A percentile compares a stretch with the other conserved stretches of the same genome.
Conservation (phyloP, 1,140 invertebrate genomes). For the Zaprionus taronus region DNA sequence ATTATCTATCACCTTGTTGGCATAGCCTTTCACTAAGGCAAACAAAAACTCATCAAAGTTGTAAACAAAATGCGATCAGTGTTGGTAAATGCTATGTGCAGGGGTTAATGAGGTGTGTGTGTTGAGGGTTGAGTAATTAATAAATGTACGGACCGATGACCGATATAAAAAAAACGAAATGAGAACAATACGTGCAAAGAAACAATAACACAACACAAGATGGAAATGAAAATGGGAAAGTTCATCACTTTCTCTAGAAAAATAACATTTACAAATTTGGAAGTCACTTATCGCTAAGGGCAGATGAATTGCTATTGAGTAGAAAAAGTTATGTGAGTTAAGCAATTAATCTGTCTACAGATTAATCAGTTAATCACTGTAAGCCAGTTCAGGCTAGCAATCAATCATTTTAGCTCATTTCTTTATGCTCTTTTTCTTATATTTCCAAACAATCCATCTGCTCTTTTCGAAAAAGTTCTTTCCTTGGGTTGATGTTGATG, state of each 20-base stretch:
- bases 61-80: conserved; percentile 23
- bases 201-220: conserved; percentile 29
- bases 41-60: conserved; percentile 21
- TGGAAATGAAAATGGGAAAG: conserved; percentile 14
- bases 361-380: conserved; percentile 1
- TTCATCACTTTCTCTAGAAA: conserved; percentile 10
- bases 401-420: background rate
- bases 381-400: background rate
- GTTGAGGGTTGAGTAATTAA: conserved; percentile 53
- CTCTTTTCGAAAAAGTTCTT: background rate
- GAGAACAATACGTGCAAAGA: conserved; percentile 55
- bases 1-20: conserved; percentile 23
- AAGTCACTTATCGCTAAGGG: background rate
- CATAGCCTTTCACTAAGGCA: conserved; percentile 9
- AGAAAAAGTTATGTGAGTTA: background rate
- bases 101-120: conserved; percentile 46
- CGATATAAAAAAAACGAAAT: conserved; percentile 2
- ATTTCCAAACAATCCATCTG: background rate
- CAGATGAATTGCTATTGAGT: conserved; percentile 9
- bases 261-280: conserved; percentile 6
- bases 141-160: conserved; percentile 27
- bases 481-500: background rate
- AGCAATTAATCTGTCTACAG: background rate
- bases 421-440: background rate
- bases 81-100: conserved; percentile 45